Evolutionary conservation across 1,140 invertebrate genomes (phyloP).

Genomic region (Drosophila grimshawi): DNA sequence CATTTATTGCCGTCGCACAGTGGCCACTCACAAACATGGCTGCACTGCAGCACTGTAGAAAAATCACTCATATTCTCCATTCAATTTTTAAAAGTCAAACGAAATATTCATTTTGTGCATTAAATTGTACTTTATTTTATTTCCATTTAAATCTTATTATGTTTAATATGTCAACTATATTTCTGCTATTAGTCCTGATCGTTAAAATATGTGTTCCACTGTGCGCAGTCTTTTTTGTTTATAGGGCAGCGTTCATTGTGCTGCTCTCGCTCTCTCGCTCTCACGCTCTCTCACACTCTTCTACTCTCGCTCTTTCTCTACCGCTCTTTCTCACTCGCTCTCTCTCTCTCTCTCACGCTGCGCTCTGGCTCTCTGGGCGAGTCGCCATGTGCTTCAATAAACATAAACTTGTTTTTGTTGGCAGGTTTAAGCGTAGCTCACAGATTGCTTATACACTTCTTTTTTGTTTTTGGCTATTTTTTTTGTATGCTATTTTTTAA

Average conservation of each 20-base stretch:
- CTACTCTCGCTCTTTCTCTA: slow-evolving; percentile 1
- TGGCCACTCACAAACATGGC: slow-evolving; percentile 5
- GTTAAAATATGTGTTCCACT: slow-evolving; percentile 5
- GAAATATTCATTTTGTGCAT: not conserved
- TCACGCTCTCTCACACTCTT: slow-evolving; percentile 1
- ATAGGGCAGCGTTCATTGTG: slow-evolving; percentile 23
- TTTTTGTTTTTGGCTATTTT: slow-evolving; percentile 14
- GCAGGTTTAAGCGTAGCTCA: slow-evolving; percentile 38
- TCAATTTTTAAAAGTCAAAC: not conserved
- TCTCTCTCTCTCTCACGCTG: not conserved
- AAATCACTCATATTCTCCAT: not conserved
- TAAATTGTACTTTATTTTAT: too few species aligned
- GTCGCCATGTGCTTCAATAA: slow-evolving; percentile 73
- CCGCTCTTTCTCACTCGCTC: not conserved
- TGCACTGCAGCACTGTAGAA: not conserved
- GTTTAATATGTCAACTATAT: too few species aligned
- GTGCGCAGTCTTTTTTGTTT: slow-evolving; percentile 26
- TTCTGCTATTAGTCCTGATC: too few species aligned
- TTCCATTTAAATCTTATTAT: too few species aligned
- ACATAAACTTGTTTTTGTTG: slow-evolving; percentile 76
- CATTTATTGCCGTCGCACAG: slow-evolving; percentile 59
- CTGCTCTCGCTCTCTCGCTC: not conserved
- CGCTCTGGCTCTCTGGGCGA: slow-evolving; percentile 30
- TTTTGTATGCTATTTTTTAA: slow-evolving; percentile 20
- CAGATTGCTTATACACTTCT: slow-evolving; percentile 39